Percentiles rank a stretch among this genome's conserved stretches.
Conservation (phyloP, 2,113 vertebrate genomes). For the Sorex araneus region DNA sequence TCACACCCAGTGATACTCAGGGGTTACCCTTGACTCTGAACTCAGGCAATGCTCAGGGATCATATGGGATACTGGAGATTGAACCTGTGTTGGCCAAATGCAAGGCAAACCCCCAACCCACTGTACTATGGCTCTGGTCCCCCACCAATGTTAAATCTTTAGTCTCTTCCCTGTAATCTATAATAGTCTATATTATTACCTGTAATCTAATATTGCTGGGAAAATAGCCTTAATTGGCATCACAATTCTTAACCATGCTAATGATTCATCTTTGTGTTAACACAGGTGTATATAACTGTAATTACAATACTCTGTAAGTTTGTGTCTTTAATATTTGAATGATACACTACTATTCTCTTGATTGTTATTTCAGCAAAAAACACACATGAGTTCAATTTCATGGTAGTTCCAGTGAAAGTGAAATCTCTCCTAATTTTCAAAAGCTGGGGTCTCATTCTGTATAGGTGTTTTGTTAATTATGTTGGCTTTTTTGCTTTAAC, state of each 20-base stretch:
- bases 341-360: not conserved
- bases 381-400: not conserved
- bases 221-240: constrained; percentile 46
- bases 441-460: not conserved
- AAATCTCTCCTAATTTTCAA: constrained; percentile 5
- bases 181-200: not conserved
- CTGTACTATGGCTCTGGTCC: too few relatives aligned
- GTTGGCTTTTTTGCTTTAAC: constrained; percentile 20
- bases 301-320: not conserved
- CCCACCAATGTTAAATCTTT: not conserved
- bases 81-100: too few relatives aligned
- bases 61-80: too few relatives aligned
- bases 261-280: constrained; percentile 18
- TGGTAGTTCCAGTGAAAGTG: not conserved
- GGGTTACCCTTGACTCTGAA: too few relatives aligned
- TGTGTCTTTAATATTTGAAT: constrained; percentile 19
- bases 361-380: constrained; percentile 26
- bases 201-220: not conserved
- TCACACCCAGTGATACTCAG: too few relatives aligned
- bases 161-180: not conserved
- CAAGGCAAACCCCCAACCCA: too few relatives aligned
- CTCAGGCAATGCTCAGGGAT: too few relatives aligned
- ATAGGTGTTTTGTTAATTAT: not conserved
- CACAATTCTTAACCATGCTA: not conserved
- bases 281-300: constrained; percentile 1